phyloP scores from a whole-genome alignment of 2,797 vertebrate species.

The Pelobates cultripes region DNA sequence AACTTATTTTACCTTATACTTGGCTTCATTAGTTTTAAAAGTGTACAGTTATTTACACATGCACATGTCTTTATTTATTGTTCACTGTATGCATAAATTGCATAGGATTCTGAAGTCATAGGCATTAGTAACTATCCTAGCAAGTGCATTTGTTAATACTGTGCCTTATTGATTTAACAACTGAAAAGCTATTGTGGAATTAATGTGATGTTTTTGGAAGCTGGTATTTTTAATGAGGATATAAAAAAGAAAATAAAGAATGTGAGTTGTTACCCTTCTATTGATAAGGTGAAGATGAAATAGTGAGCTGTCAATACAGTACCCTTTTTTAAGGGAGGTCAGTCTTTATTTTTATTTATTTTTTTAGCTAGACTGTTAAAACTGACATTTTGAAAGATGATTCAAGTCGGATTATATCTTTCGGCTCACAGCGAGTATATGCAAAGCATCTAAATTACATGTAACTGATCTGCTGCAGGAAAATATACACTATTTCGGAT shows the following conservation, averaged over 20 bases:
- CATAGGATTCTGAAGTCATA: too few relatives aligned
- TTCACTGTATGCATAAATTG: too few relatives aligned
- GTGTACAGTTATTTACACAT: too few relatives aligned
- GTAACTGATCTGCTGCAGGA: not conserved
- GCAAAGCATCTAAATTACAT: not conserved
- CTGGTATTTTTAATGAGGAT: slow-evolving; percentile 39
- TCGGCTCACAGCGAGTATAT: slow-evolving; percentile 48
- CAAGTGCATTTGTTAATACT: slow-evolving; percentile 16
- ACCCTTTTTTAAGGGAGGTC: slow-evolving; percentile 31
- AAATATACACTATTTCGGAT: too few relatives aligned
- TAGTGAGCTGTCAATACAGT: slow-evolving; percentile 38
- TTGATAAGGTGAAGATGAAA: slow-evolving; percentile 39
- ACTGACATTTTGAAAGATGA: slow-evolving; percentile 64
- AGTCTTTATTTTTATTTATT: not conserved
- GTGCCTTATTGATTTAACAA: slow-evolving; percentile 34
- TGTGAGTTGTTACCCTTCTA: slow-evolving; percentile 16
- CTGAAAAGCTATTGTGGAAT: slow-evolving; percentile 31
- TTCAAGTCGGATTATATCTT: slow-evolving; percentile 48
- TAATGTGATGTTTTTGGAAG: slow-evolving; percentile 37
- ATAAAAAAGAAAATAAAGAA: slow-evolving; percentile 39
- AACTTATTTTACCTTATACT: too few relatives aligned
- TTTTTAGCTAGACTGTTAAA: slow-evolving; percentile 31
- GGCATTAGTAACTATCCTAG: too few relatives aligned
- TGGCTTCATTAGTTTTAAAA: too few relatives aligned
- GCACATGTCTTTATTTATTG: too few relatives aligned